Base-by-base conservation (phyloP, 2,888 invertebrate species). In the Lepidocyrtinus sp. region DNA sequence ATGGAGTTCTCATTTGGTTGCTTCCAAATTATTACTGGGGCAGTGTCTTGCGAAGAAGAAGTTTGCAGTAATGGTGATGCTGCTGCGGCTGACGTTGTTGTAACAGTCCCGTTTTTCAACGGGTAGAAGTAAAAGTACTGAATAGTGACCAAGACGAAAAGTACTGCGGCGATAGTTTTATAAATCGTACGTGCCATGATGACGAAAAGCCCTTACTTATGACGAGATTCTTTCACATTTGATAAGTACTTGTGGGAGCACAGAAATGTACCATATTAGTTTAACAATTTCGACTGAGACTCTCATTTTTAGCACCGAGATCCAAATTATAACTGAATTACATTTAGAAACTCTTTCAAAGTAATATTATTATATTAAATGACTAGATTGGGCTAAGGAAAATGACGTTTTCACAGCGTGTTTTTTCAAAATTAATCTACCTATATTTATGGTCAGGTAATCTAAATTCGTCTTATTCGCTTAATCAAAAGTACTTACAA, bases 91-190 rank as follows among this genome's bases (percentile, higher is more conserved):
- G 62, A 62, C 2, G 62, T 5, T 21, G 24, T 62, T 21, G 24
- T 9, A 21, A 70, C 27, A 3, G 69, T 9, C 15, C 61, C 75
- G 67, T 75, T 80, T 70, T 83, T 84, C 17, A 83, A 19, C 7
- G 84, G 84, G 36, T 83, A 84, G 64, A 84, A 82, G 61, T 83
- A 84, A 82, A 84, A 80, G 71, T 84, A 84, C 70, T 84, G 84
- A 24, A 84, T 81, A 25, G 82, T 83, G 68, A 83, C 82, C 19
- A 84, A 75, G 68, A 84, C 77, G 5, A 84, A 72, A 26, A 84
- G 75, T 55, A 82, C 75, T 27, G 72, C 75, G 25, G 81, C 82
- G 15, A 84, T 76, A 5, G 75, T 75, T 61, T 80, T 79, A 64
- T 81, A 77, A 25, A 75, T 27, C 1, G 74, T 73, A 59, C 81